phyloP scores from a whole-genome alignment of 2,113 vertebrate species.

The Drymodes brunneopygia region DNA sequence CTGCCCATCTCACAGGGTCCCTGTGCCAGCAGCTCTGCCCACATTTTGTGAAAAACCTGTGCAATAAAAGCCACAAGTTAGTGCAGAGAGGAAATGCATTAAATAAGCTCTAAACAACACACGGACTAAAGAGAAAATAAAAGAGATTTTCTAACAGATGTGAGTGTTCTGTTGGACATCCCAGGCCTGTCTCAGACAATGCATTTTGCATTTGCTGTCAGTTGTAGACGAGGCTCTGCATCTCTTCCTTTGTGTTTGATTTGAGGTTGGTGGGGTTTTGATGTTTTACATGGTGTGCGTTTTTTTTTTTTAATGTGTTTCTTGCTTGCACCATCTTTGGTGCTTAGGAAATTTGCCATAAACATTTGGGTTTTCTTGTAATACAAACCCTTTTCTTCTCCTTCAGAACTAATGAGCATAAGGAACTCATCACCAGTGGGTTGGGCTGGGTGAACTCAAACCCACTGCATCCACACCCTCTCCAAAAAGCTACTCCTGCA shows the following conservation, averaged over 20 bases:
- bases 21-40: background rate
- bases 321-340: background rate
- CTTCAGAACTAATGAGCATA: background rate
- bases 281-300: background rate
- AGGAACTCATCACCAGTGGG: background rate
- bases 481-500: background rate
- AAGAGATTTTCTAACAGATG: background rate
- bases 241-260: background rate
- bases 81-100: background rate
- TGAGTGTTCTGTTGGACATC: background rate
- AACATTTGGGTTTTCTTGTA: background rate
- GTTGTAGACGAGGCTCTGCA: background rate
- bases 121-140: background rate
- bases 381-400: background rate
- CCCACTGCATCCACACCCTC: background rate
- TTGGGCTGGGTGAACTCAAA: background rate
- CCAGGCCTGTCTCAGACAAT: background rate
- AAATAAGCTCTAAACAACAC: background rate
- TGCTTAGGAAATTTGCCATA: background rate
- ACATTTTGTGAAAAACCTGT: background rate
- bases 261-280: background rate
- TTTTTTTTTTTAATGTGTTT: background rate
- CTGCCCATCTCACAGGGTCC: background rate
- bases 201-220: background rate
- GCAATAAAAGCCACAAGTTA: background rate